Conservation (phyloP, 1,140 invertebrate genomes). For the Proctacanthus coquilletti region DNA sequence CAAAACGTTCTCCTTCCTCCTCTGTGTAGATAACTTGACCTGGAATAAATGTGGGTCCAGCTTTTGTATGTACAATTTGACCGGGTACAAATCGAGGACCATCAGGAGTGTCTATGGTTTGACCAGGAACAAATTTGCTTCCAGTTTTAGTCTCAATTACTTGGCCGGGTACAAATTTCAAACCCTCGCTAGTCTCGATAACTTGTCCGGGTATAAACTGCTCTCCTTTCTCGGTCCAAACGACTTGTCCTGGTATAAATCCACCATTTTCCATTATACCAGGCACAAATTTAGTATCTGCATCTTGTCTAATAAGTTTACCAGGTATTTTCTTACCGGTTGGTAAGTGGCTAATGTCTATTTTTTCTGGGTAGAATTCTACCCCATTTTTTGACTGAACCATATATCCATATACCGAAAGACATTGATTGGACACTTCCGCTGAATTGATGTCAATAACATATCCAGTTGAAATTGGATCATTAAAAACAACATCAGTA, state of each 20-base stretch:
- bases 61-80: slow-evolving; percentile 54
- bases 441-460: slow-evolving; percentile 42
- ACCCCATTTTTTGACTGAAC: slow-evolving; percentile 42
- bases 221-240: slow-evolving; percentile 50
- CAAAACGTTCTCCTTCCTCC: slow-evolving; percentile 50
- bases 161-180: slow-evolving; percentile 56
- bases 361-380: slow-evolving; percentile 49
- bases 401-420: slow-evolving; percentile 51
- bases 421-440: slow-evolving; percentile 33
- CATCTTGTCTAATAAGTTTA: slow-evolving; percentile 41
- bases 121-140: slow-evolving; percentile 52
- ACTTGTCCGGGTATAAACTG: slow-evolving; percentile 64
- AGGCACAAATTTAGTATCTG: slow-evolving; percentile 48
- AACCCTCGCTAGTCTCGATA: slow-evolving; percentile 44
- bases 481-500: slow-evolving; percentile 37
- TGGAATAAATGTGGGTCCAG: slow-evolving; percentile 54
- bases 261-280: slow-evolving; percentile 48
- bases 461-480: slow-evolving; percentile 35
- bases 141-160: slow-evolving; percentile 51
- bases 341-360: slow-evolving; percentile 28
- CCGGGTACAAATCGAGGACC: slow-evolving; percentile 53
- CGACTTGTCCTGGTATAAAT: slow-evolving; percentile 55
- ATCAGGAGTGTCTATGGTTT: slow-evolving; percentile 50
- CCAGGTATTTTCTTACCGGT: slow-evolving; percentile 49
- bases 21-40: slow-evolving; percentile 57